Percentiles rank a stretch among this genome's conserved stretches.
phyloP scores from a whole-genome alignment of 2,797 vertebrate genomes.

The Limosa lapponica region DNA sequence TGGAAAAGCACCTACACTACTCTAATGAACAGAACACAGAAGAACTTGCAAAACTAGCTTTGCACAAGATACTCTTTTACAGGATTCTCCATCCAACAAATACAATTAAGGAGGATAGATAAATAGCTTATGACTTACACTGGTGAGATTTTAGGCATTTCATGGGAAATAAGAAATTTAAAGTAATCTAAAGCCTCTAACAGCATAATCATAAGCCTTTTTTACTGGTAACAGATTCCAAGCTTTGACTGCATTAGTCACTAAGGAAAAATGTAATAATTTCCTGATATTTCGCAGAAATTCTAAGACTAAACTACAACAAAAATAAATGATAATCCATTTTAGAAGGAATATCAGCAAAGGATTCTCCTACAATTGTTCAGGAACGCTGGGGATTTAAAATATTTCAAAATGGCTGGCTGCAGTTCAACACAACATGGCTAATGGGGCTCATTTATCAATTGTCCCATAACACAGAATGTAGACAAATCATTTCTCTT shows the following conservation, averaged over 20 bases:
- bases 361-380: neutral
- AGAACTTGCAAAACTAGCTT: neutral
- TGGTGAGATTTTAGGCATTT: neutral
- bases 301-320: neutral
- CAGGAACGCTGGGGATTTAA: neutral
- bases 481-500: neutral
- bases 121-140: neutral
- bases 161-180: neutral
- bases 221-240: neutral
- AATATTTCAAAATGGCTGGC: conserved; percentile 1
- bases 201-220: neutral
- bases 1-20: neutral
- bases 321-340: conserved; percentile 4
- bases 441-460: neutral
- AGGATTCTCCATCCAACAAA: neutral
- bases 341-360: neutral
- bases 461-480: neutral
- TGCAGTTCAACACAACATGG: neutral
- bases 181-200: neutral
- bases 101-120: neutral
- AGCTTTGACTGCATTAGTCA: neutral
- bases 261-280: neutral
- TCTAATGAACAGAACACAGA: neutral
- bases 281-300: neutral
- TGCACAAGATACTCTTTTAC: neutral